These are phyloP conservation scores for Lepidochrysops patricia DNA, from an alignment of 2,888 invertebrate genomes.

Conservation along the genomic window DNA sequence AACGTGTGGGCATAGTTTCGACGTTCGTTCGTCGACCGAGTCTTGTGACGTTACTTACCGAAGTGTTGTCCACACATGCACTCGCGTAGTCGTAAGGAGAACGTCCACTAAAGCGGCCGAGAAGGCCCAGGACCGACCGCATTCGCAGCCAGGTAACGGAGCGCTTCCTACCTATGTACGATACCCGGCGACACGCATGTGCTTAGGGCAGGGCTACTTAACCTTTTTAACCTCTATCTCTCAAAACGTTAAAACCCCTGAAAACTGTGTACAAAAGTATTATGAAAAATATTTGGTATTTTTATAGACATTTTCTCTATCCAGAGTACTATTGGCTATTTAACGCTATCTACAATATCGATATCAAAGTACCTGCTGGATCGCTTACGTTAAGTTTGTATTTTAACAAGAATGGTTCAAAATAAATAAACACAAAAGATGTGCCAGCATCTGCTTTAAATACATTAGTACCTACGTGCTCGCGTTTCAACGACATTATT, in stretches of 20 bases:
- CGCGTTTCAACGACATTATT: too few relatives aligned
- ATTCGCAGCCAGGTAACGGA: conserved; percentile 74
- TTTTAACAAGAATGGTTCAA: too few relatives aligned
- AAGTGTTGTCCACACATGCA: conserved; percentile 74
- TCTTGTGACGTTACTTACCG: conserved; percentile 54
- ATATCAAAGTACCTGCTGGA: too few relatives aligned
- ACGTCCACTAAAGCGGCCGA: conserved; percentile 75
- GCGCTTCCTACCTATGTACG: conserved; percentile 57
- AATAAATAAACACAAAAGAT: too few relatives aligned
- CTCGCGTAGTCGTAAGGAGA: conserved; percentile 75
- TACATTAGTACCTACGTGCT: too few relatives aligned
- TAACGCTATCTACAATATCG: too few relatives aligned
- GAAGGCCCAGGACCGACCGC: conserved; percentile 74
- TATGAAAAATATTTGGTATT: too few relatives aligned
- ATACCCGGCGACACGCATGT: conserved; percentile 58
- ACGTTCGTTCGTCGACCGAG: conserved; percentile 45
- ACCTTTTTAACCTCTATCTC: not conserved
- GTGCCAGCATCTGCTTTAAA: too few relatives aligned
- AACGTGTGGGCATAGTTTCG: conserved; percentile 4
- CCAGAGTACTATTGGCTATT: not conserved
- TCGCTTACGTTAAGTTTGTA: too few relatives aligned
- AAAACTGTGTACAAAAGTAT: too few relatives aligned
- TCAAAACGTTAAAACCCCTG: too few relatives aligned
- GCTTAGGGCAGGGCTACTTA: conserved; percentile 33
- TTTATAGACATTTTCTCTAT: not conserved